These are phyloP conservation scores for Strigamia maritima DNA, from an alignment of 2,888 invertebrate genomes.

Conservation along the genomic window DNA sequence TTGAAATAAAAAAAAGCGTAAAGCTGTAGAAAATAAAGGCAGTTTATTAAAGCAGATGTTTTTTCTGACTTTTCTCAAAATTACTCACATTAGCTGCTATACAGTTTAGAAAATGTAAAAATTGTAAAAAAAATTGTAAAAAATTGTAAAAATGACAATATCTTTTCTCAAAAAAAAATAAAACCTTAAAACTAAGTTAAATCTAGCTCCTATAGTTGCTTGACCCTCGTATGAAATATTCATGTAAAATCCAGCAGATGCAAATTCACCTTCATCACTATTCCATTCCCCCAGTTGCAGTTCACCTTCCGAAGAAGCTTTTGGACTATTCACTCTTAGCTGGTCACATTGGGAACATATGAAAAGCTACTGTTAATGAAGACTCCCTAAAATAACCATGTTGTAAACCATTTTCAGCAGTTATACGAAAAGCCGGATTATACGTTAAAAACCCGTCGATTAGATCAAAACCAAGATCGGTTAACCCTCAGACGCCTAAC, in stretches of 20 bases:
- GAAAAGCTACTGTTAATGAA: constrained; percentile 89
- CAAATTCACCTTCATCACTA: constrained; percentile 60
- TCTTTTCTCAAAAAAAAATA: no score
- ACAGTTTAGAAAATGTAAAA: no score
- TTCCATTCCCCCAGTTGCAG: no score
- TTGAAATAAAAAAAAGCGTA: no score
- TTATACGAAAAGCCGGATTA: constrained; percentile 79
- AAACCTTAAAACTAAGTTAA: constrained; percentile 65
- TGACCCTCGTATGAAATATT: constrained; percentile 60
- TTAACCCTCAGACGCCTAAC: no score
- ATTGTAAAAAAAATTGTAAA: no score
- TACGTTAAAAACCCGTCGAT: constrained; percentile 76
- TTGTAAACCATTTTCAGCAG: constrained; percentile 81
- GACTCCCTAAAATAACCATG: constrained; percentile 74
- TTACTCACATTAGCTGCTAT: no score
- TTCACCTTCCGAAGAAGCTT: constrained; percentile 91
- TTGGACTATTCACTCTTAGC: constrained; percentile 96
- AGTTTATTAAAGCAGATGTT: no score
- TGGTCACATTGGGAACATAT: constrained; percentile 99
- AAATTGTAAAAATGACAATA: no score
- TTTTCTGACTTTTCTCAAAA: no score
- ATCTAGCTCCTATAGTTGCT: constrained; percentile 65
- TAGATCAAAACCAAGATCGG: constrained; percentile 63
- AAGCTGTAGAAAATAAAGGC: no score
- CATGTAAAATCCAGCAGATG: constrained; percentile 64